These are phyloP conservation scores for Olivierus martensii DNA, from an alignment of 1,140 invertebrate species.

Conservation along the genomic window DNA sequence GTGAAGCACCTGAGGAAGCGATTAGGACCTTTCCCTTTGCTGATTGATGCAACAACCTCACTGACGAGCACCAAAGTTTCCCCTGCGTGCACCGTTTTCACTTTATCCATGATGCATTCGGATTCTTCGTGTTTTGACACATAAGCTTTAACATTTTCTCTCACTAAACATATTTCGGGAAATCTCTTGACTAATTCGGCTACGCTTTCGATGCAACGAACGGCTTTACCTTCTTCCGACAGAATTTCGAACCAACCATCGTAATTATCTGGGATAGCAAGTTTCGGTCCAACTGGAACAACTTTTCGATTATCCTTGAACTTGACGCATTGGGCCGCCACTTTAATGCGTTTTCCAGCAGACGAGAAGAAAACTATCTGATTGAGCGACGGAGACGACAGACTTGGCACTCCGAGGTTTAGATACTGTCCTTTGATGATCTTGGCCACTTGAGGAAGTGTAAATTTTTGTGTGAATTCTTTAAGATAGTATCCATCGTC, in stretches of 20 bases:
- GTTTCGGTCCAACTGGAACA: slow-evolving; percentile 59
- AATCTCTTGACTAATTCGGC: slow-evolving; percentile 59
- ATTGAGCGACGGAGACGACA: slow-evolving; percentile 65
- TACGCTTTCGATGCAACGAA: slow-evolving; percentile 76
- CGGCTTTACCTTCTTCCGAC: slow-evolving; percentile 79
- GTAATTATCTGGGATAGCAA: slow-evolving; percentile 79
- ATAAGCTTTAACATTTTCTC: slow-evolving; percentile 70
- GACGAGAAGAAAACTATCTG: slow-evolving; percentile 69
- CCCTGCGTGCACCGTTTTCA: slow-evolving; percentile 52
- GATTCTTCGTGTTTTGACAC: slow-evolving; percentile 35
- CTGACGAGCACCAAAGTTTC: slow-evolving; percentile 62
- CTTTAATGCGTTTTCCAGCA: slow-evolving; percentile 64
- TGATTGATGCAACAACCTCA: slow-evolving; percentile 44
- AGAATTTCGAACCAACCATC: slow-evolving; percentile 87
- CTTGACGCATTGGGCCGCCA: slow-evolving; percentile 74
- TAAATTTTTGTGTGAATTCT: slow-evolving; percentile 61
- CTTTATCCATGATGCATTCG: slow-evolving; percentile 49
- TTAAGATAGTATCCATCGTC: slow-evolving; percentile 61
- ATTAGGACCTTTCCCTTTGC: slow-evolving; percentile 20
- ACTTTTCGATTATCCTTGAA: slow-evolving; percentile 64
- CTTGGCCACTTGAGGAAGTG: slow-evolving; percentile 69
- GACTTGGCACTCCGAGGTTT: slow-evolving; percentile 66
- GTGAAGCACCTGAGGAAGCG: slow-evolving; percentile 76
- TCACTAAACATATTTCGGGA: slow-evolving; percentile 63
- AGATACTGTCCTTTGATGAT: slow-evolving; percentile 86